Evolutionary conservation across 2,113 vertebrate genomes (phyloP), one percentile per base, ranked within the genome.

Genomic region (Bubalus kerabau): DNA sequence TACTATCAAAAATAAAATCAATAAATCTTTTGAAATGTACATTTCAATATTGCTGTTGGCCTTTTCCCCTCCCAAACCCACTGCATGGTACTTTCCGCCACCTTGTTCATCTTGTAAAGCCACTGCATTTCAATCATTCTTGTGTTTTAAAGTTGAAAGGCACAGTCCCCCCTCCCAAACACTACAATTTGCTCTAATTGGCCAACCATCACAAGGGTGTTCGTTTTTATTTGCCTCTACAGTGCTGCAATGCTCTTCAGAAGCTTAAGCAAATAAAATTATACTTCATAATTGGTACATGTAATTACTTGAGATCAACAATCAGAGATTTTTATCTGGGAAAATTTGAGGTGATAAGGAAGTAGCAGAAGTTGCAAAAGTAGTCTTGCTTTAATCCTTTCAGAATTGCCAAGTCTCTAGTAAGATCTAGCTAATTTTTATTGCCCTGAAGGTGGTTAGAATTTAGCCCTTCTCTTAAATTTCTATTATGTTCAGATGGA

Each of bases 251-350:
- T 76, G 23, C 12, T 76, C 60, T 90, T 87, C 21, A 87, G 59
- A 59, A 87, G 16, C 24, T 62, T 56, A 91, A 88, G 86, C 95
- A 96, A 88, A 71, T 93, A 82, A 87, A 97, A 93, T 4, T 59
- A 10, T 80, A 54, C 14, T 88, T 87, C 84, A 48, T 56, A 50
- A 56, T 9, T 85, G 36, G 76, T 48, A 36, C 3, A 0, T 17
- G 28, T 57, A 59, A 76, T 59, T 87, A 46, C 80, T n/a, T 46
- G 88, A 82, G 60, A 67, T 86, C 3, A 54, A 23, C 30, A 43
- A 36, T 8, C 1, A 6, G 12, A 93, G 59, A 60, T 82, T 96
- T 91, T 91, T 50, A 87, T 13, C 28, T 43, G 85, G 59, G 60
- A 80, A 74, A 48, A 43, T 46, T 0, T 24, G 40, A 62, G 54